Evolutionary conservation across 2,113 vertebrate genomes (phyloP).

Genomic region (Mobula birostris): DNA sequence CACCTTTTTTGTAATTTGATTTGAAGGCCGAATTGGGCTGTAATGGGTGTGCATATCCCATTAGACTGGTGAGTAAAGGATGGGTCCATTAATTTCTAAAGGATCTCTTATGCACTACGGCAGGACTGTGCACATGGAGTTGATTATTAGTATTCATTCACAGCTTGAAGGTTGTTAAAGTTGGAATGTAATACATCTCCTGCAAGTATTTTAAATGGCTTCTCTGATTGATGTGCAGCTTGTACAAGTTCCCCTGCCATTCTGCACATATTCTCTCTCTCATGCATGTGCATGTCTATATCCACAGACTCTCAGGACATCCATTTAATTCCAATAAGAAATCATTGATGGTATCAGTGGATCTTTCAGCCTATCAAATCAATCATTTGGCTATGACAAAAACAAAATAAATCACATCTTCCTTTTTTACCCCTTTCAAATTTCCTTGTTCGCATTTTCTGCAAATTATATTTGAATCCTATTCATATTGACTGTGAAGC

Average conservation of each 20-base stretch:
- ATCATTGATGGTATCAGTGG: background rate
- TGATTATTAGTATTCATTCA: background rate
- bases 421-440: background rate
- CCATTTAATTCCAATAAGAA: background rate
- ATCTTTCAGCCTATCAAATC: background rate
- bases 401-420: background rate
- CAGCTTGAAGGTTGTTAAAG: background rate
- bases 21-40: background rate
- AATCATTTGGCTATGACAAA: background rate
- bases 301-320: background rate
- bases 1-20: background rate
- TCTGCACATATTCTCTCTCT: background rate
- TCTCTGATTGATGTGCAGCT: background rate
- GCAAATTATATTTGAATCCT: background rate
- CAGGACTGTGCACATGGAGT: background rate
- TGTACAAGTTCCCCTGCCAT: background rate
- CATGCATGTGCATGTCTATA: background rate
- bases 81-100: background rate
- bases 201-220: slow-evolving; percentile 18
- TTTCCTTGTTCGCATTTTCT: background rate
- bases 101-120: no score
- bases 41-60: background rate
- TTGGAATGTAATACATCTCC: background rate
- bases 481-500: background rate
- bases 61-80: background rate